Base-by-base conservation (phyloP, 2,113 vertebrate species). In the Entomyzon cyanotis region DNA sequence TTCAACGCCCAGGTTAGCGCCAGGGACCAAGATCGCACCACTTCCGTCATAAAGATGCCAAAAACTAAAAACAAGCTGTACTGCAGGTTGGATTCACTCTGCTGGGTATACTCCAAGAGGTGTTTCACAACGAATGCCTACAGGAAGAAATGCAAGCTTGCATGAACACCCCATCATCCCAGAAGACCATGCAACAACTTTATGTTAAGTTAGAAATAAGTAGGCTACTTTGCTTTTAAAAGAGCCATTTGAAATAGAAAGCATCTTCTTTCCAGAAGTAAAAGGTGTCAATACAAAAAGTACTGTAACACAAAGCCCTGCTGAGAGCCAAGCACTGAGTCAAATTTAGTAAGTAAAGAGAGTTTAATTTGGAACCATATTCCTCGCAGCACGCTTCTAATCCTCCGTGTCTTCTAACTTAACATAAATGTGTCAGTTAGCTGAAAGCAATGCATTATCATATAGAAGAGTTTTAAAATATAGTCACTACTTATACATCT, bases 101-200 rank as follows among this genome's bases (percentile, higher is more conserved):
- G 97, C 93, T 99, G 98, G 59, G 98, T 98, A 64, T 99, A 99
- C 94, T 99, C 99, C 97, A 99, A 97, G 74, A 99, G 98, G 55
- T 98, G 98, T 96, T 98, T 98, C 98, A 99, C 99, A 97, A 99
- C 97, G 39, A 99, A 99, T 6, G 99, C 99, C 99, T 99, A 98
- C 94, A 97, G 98, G 98, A 97, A 98, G 98, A 98, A 98, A 98
- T 96, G 98, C 95, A 98, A 89, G 59, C 84, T 56, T 1, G 97
- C 91, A 96, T 99, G 97, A 98, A 94, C 94, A 74, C 30, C 97
- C 58, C 84, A 89, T 92, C 86, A 5, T 46, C 70, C 87, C 86
- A 90, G 90, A 75, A 56, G 94, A 89, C 95, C 84, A 91, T 16
- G 69, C 87, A 96, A 94, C 95, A 96, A 91, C 52, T 97, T 98